Conservation (phyloP, 2,113 vertebrate genomes). For the Clarias gariepinus region DNA sequence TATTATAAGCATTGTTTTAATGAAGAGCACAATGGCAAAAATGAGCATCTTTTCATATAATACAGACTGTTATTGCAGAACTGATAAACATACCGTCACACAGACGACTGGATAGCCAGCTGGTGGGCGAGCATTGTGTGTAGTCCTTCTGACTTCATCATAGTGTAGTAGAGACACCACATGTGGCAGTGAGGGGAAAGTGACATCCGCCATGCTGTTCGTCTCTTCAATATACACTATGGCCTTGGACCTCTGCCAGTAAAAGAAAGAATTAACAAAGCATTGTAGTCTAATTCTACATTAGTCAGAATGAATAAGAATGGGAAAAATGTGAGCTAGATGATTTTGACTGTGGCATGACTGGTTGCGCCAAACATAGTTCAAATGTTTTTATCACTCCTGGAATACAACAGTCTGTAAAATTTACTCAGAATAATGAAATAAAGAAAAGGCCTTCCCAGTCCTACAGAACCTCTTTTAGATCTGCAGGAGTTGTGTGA, state of each 20-base stretch:
- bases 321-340: not conserved
- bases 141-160: slow-evolving; percentile 73
- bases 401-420: not conserved
- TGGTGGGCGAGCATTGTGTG: slow-evolving; percentile 71
- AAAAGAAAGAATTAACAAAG: not conserved
- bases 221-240: slow-evolving; percentile 92
- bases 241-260: slow-evolving; percentile 80
- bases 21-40: not conserved
- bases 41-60: not conserved
- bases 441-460: not conserved
- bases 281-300: not conserved
- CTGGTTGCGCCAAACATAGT: not conserved
- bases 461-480: too few species aligned
- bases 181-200: slow-evolving; percentile 89
- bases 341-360: not conserved
- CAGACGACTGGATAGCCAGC: slow-evolving; percentile 92
- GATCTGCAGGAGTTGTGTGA: too few species aligned
- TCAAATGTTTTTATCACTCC: not conserved
- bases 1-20: not conserved
- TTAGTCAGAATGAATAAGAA: not conserved
- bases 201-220: slow-evolving; percentile 90
- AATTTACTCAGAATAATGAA: not conserved
- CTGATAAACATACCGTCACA: slow-evolving; percentile 82
- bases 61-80: not conserved
- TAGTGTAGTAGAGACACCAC: slow-evolving; percentile 87